Evolutionary conservation across 2,888 invertebrate genomes (phyloP).

Genomic region (Lithophane leautieri): DNA sequence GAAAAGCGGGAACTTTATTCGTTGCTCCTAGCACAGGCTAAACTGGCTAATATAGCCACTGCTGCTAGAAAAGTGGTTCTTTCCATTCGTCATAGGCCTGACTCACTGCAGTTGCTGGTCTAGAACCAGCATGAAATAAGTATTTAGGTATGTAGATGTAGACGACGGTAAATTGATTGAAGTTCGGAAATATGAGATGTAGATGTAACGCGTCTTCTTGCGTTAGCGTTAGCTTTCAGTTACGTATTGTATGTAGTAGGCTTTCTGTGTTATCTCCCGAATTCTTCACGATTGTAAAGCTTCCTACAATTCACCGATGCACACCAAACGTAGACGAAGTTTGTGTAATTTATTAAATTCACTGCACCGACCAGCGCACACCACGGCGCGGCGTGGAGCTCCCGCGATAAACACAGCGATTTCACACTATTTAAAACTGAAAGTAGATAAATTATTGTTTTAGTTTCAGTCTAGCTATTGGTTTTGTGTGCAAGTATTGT

Average conservation of each 20-base stretch:
- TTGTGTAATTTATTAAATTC: conserved; percentile 59
- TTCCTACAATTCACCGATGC: conserved; percentile 49
- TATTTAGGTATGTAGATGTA: neutral
- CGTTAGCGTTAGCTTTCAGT: neutral
- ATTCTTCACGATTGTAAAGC: conserved; percentile 20
- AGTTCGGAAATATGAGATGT: neutral
- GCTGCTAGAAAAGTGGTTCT: neutral
- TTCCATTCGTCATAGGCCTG: neutral
- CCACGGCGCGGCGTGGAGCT: conserved; percentile 14
- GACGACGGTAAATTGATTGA: neutral
- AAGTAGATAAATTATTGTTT: conserved; percentile 45
- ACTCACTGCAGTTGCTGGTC: too few relatives aligned
- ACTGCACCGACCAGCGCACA: conserved; percentile 9
- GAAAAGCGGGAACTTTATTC: neutral
- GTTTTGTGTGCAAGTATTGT: conserved; percentile 17
- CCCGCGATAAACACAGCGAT: conserved; percentile 48
- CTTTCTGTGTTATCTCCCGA: neutral
- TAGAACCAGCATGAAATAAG: neutral
- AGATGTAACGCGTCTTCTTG: neutral
- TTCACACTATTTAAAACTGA: conserved; percentile 57
- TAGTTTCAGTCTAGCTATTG: conserved; percentile 38
- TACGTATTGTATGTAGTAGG: neutral
- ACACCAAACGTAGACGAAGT: conserved; percentile 48
- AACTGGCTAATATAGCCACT: neutral
- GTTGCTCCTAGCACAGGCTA: neutral